Base-by-base conservation (phyloP, 1,140 invertebrate genomes). In the Drosophila tropicalis region DNA sequence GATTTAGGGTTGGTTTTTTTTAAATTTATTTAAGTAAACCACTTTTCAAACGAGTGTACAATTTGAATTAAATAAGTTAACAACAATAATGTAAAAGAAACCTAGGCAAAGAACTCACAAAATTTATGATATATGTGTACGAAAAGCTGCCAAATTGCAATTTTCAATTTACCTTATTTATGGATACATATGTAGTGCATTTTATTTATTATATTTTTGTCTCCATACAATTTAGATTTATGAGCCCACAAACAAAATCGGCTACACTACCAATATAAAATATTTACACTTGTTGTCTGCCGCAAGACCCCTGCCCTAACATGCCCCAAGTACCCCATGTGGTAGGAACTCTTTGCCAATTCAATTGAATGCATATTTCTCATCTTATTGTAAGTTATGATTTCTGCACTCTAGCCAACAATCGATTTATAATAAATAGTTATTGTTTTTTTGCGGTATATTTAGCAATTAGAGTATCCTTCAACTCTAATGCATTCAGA, bases 151-250 rank as follows among this genome's bases (percentile, higher is more conserved):
- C 29, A 68, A 54, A 55, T 61, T 76, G 36, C 66, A 68, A 55
- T 39, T 67, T 73, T 57, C 62, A 74, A 64, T 66, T 76, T 70
- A 69, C 44, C 29, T 71, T 75, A 78, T 78, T 78, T 78, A 78
- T 78, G 58, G 44, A 51, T 51, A 51, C 17, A 51, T 22, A 10
- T 51, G 44, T 51, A 51, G 17, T 47, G 15, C 13, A 61, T 70
- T 67, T 74, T 75, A 75, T 78, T 78, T 78, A 78, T 75, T 60
- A 70, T 78, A 71, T 78, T 75, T 75, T 64, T 54, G 54, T 15
- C 19, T 9, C 4, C 40, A 54, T 44, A 60, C 73, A 15, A 54
- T 54, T 57, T 56, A 32, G 70, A 78, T 78, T 78, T 78, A 78
- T 67, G 62, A 19, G 29, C 56, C 22, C 47, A 22, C 25, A 69